Evolutionary conservation across 2,888 invertebrate genomes (phyloP), one percentile per base, ranked within the genome.

Genomic region (Drosophila nr. perissopoda): DNA sequence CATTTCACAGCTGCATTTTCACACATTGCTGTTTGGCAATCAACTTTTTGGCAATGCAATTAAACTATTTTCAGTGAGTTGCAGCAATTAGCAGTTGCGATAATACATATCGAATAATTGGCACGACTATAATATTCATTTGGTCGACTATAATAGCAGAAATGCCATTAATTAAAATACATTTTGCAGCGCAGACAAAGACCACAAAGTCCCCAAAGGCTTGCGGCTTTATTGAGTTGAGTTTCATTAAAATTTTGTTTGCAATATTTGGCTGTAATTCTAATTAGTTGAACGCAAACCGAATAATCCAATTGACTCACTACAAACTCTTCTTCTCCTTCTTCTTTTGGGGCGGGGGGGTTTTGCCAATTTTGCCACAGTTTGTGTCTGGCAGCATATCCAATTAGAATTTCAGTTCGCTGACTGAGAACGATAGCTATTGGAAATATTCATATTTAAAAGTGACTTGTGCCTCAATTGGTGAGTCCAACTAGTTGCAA

Each of bases 151-250:
- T 51, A 64, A 58, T 59, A 48, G 49, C 38, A n/a, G 33, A 62
- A 76, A 72, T 76, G 42, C 16, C 68, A 73, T 76, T 78, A 80
- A 78, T 78, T 80, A 78, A 80, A 76, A 72, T 62, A 66, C 40
- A 76, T 53, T 63, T 67, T 64, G 16, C 21, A 29, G 56, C 52
- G 42, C 58, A 33, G 34, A 59, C 48, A 69, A 36, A 33, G 33
- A 66, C 60, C 78, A 21, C 78, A 76, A n/a, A 51, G 48, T 25
- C 61, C 54, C 27, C 27, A 49, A 49, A 49, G 64, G 56, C 59
- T 62, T 78, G 78, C 45, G 80, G 80, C 53, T 42, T 27, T 33
- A 53, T 76, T 63, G 77, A 71, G 49, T 42, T 42, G 59, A 62
- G 48, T 57, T 78, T 78, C 76, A 78, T 78, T 78, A 76, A 80